Evolutionary conservation across 1,140 invertebrate species (phyloP).

Genomic region (Calycopis cecrops): DNA sequence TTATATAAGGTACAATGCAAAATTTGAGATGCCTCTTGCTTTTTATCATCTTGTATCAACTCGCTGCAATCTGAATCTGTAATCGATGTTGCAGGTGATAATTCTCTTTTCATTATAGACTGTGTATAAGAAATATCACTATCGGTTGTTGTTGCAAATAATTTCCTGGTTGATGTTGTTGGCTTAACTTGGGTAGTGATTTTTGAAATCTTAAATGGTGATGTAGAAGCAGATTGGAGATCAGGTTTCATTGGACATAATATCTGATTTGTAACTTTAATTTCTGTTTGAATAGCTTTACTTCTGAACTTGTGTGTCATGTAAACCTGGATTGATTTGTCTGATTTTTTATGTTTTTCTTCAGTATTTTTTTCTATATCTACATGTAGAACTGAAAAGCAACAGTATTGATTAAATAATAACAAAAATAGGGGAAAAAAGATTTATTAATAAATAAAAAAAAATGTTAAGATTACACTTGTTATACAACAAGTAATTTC

Average conservation of each 20-base stretch:
- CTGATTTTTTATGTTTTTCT: no score
- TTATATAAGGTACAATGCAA: constrained; percentile 16
- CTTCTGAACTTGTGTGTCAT: neutral
- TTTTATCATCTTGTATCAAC: constrained; percentile 26
- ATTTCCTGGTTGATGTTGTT: neutral
- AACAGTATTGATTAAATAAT: no score
- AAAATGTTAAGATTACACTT: no score
- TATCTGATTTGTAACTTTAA: constrained; percentile 1
- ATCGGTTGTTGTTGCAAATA: neutral
- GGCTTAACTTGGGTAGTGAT: no score
- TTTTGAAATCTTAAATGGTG: constrained; percentile 25
- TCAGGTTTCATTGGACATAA: constrained; percentile 22
- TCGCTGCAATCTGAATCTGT: constrained; percentile 28
- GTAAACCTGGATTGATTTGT: neutral
- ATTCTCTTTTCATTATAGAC: no score
- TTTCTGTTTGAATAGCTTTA: neutral
- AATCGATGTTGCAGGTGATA: constrained; percentile 18
- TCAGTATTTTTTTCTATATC: no score
- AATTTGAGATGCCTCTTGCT: constrained; percentile 18
- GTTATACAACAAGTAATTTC: no score
- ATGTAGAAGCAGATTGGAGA: constrained; percentile 19
- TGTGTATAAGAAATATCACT: no score
- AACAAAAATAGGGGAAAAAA: no score
- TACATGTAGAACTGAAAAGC: no score
- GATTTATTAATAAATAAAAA: no score